phyloP scores from a whole-genome alignment of 2,888 invertebrate species.

The Molanna angustata region DNA sequence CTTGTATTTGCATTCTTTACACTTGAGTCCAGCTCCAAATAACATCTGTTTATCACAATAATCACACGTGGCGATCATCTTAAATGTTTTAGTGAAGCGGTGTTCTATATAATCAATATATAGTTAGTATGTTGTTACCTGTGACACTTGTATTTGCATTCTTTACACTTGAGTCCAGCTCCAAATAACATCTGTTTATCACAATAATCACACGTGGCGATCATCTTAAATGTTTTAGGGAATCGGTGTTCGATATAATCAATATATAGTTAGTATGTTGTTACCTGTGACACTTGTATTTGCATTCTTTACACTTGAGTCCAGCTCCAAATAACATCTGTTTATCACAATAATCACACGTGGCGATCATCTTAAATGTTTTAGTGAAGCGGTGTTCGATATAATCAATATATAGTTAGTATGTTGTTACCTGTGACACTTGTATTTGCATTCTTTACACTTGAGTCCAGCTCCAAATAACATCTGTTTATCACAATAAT shows the following conservation, averaged over 20 bases:
- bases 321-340: slow-evolving; percentile 82
- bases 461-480: slow-evolving; percentile 79
- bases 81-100: slow-evolving; percentile 85
- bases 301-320: slow-evolving; percentile 92
- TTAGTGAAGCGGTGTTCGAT: slow-evolving; percentile 89
- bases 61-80: slow-evolving; percentile 86
- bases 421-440: slow-evolving; percentile 73
- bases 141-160: slow-evolving; percentile 91
- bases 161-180: slow-evolving; percentile 83
- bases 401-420: too few relatives aligned
- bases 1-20: slow-evolving; percentile 93
- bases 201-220: slow-evolving; percentile 87
- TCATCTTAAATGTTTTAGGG: slow-evolving; percentile 83
- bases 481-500: slow-evolving; percentile 86
- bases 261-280: too few relatives aligned
- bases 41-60: slow-evolving; percentile 87
- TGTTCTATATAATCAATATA: slow-evolving; percentile 89
- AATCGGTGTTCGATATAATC: slow-evolving; percentile 89
- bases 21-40: slow-evolving; percentile 78
- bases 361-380: slow-evolving; percentile 83
- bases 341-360: slow-evolving; percentile 87
- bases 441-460: slow-evolving; percentile 95
- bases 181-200: slow-evolving; percentile 84
- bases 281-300: slow-evolving; percentile 80
- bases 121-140: too few relatives aligned